Evolutionary conservation across 2,888 invertebrate genomes (phyloP).

Genomic region (Cataglyphis cursor): DNA sequence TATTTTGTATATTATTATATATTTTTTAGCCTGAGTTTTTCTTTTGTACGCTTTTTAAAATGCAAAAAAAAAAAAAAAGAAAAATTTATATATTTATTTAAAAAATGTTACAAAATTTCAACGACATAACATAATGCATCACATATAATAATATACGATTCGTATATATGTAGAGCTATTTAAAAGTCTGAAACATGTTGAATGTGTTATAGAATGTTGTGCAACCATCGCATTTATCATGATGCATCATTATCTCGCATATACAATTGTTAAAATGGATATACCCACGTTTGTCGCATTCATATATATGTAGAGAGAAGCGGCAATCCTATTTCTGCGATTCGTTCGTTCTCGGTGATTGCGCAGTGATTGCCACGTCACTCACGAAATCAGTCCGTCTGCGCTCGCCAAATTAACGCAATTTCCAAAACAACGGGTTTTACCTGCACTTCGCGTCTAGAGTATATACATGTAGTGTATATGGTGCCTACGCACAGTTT

Average conservation of each 20-base stretch:
- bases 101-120: constrained; percentile 34
- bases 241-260: constrained; percentile 52
- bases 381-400: constrained; percentile 83
- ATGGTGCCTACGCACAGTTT: constrained; percentile 72
- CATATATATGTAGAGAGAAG: constrained; percentile 49
- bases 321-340: constrained; percentile 70
- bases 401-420: constrained; percentile 85
- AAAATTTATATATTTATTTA: neutral
- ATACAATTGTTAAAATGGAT: constrained; percentile 61
- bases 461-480: constrained; percentile 59
- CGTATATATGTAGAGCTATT: constrained; percentile 27
- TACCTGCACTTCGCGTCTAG: constrained; percentile 73
- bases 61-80: neutral
- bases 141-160: neutral
- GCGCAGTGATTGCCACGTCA: constrained; percentile 85
- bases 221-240: constrained; percentile 42
- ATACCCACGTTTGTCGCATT: constrained; percentile 44
- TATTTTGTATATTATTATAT: neutral
- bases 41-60: neutral
- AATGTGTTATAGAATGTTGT: constrained; percentile 19
- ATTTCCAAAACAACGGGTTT: constrained; percentile 84
- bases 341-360: constrained; percentile 82
- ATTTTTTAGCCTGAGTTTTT: neutral
- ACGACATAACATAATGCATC: neutral
- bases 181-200: constrained; percentile 40